These are phyloP conservation scores for Hypotaenidia philippensis DNA, from an alignment of 2,797 vertebrate species.

Conservation along the genomic window DNA sequence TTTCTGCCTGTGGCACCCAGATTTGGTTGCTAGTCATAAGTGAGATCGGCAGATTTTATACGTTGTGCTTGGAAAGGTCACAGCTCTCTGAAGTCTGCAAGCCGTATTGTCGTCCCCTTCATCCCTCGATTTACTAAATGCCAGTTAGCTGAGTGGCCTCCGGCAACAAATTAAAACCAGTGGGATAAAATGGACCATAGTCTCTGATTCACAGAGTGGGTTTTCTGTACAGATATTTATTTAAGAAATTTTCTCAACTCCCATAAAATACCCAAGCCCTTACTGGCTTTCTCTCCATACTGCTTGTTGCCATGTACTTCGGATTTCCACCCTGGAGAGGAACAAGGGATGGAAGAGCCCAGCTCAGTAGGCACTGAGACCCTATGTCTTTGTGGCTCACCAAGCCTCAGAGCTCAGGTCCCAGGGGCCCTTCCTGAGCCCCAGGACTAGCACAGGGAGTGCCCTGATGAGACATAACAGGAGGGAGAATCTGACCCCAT, in stretches of 20 bases:
- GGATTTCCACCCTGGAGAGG: not conserved
- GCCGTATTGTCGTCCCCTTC: not conserved
- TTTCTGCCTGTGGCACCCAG: accelerated
- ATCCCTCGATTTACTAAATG: slow-evolving; percentile 30
- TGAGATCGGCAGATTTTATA: not conserved
- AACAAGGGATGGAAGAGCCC: accelerated
- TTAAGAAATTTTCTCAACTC: not conserved
- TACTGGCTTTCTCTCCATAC: accelerated
- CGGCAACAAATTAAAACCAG: slow-evolving; percentile 17
- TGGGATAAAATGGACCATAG: not conserved
- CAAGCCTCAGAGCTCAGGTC: accelerated
- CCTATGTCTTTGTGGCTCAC: not conserved
- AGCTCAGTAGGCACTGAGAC: accelerated
- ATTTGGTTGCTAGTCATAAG: accelerated
- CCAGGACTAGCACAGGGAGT: not conserved
- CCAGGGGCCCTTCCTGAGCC: accelerated
- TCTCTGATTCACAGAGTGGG: not conserved
- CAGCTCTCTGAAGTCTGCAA: not conserved
- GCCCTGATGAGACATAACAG: accelerated
- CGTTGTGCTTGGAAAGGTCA: slow-evolving; percentile 19
- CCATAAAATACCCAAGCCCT: not conserved
- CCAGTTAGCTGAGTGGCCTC: not conserved
- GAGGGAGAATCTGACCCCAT: not conserved
- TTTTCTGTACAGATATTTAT: not conserved
- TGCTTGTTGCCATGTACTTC: not conserved